Evolutionary conservation across 2,888 invertebrate genomes (phyloP), one percentile per base, ranked within the genome.

Genomic region (Ormyrus rosae): DNA sequence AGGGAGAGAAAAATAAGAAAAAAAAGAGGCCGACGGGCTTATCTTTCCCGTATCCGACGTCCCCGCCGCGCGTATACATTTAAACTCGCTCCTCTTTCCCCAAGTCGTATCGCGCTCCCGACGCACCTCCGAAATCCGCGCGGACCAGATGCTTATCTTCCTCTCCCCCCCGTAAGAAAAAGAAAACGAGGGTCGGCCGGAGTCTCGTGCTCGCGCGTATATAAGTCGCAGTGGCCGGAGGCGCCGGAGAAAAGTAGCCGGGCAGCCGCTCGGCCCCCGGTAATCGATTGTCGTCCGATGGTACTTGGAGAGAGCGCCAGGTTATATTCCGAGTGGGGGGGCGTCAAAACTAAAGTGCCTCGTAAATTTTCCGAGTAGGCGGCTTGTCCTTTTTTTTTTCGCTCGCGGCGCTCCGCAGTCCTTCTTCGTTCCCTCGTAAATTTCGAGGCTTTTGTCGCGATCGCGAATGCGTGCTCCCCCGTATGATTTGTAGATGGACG

Each of bases 291-390:
- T 19, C 48, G 64, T 34, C 13, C 69, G 63, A 64, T 70, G 55
- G 63, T 48, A 64, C 64, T 11, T 8, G 10, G 61, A 72, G 61
- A 72, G 63, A 63, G 63, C 9, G 63, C 46, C 50, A 19, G 45
- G 19, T 34, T 34, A n/a, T 13, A 13, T 9, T 71, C 60, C 50
- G 11, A 73, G 34, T 11, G 68, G 34, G 48, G 46, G 68, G 78
- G 79, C 69, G 73, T 79, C 50, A 69, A 69, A 79, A 63, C 73
- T 73, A 63, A 79, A 79, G 79, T 72, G 67, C 61, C 79, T 69
- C 79, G 73, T 79, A 69, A 79, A 79, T 79, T 73, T 48, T 34
- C 34, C 34, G 34, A 34, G 34, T 1, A 13, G 19, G 19, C 19
- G 19, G 19, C 4, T 4, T 34, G 4, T 34, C n/a, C n/a, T n/a